Conservation (phyloP, 2,113 vertebrate genomes). For the Bothrops jararaca region DNA sequence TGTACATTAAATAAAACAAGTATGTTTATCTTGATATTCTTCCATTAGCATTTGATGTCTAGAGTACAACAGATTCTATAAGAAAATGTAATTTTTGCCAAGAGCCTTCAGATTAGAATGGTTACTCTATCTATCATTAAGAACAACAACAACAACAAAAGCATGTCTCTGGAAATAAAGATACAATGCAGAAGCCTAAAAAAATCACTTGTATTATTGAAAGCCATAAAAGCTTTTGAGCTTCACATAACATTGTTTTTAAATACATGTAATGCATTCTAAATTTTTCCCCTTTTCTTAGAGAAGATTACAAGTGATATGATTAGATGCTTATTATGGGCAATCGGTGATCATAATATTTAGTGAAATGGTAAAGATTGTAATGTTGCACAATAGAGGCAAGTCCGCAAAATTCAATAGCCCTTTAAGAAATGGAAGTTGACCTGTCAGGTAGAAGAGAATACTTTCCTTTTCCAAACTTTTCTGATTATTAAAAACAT, state of each 20-base stretch:
- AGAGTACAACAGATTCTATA: fast-evolving
- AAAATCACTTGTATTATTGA: neutral
- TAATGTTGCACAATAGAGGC: neutral
- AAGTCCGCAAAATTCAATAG: neutral
- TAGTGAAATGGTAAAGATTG: neutral
- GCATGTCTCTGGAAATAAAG: neutral
- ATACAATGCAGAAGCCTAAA: neutral
- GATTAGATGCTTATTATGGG: neutral
- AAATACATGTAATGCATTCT: neutral
- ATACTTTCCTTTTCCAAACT: neutral
- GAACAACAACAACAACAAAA: neutral
- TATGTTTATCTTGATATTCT: neutral
- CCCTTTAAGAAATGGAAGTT: neutral
- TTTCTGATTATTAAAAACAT: neutral
- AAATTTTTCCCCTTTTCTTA: neutral
- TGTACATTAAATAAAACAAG: neutral
- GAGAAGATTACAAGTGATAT: neutral
- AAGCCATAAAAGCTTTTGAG: neutral
- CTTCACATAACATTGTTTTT: neutral
- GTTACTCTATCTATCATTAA: neutral
- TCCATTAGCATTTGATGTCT: neutral
- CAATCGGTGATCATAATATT: neutral
- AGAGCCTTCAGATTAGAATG: neutral
- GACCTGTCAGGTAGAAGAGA: neutral
- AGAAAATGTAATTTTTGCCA: neutral